Percentiles rank a stretch among this genome's conserved stretches.
phyloP scores from a whole-genome alignment of 2,888 invertebrate genomes.

The Dichetophora obliterata region DNA sequence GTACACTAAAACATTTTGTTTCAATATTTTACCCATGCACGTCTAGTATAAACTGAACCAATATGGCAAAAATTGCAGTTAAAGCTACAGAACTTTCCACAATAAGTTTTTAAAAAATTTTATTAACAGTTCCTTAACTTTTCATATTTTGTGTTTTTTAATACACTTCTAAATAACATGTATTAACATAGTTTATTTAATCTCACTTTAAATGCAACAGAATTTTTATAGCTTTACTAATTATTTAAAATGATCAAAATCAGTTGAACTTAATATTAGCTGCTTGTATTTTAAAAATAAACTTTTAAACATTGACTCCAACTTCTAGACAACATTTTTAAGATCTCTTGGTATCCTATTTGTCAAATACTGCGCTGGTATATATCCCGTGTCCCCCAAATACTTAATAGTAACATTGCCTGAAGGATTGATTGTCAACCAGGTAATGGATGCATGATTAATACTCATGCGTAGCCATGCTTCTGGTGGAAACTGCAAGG shows the following conservation, averaged over 20 bases:
- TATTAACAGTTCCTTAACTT: too few species aligned
- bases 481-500: conserved; percentile 96
- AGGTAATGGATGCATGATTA: conserved; percentile 94
- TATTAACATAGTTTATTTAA: background rate
- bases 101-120: too few species aligned
- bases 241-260: background rate
- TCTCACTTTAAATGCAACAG: background rate
- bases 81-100: too few species aligned
- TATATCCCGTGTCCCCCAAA: conserved; percentile 91
- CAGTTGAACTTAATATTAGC: background rate
- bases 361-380: conserved; percentile 82
- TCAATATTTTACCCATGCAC: too few species aligned
- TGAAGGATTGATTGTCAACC: conserved; percentile 86
- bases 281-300: background rate
- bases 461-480: conserved; percentile 95
- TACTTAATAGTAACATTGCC: conserved; percentile 87
- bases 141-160: too few species aligned
- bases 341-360: conserved; percentile 70
- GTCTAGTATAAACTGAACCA: too few species aligned
- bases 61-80: too few species aligned
- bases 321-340: conserved; percentile 60
- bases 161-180: too few species aligned
- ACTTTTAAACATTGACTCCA: background rate
- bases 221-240: background rate
- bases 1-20: too few species aligned